Evolutionary conservation across 2,888 invertebrate species (phyloP).

Genomic region (Anthophora plumipes): DNA sequence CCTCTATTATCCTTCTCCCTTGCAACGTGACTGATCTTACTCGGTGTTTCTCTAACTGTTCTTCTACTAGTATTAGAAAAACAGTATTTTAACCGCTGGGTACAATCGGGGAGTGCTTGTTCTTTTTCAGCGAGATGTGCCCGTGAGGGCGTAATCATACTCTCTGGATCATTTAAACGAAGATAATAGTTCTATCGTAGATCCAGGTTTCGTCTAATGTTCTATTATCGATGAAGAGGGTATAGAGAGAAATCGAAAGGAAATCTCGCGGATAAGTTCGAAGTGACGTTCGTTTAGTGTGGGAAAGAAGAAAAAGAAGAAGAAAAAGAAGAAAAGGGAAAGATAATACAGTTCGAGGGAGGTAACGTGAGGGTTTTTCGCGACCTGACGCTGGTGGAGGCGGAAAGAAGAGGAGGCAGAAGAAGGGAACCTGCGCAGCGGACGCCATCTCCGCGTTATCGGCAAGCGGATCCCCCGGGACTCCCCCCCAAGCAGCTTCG

Average conservation of each 20-base stretch:
- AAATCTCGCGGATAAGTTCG: constrained; percentile 6
- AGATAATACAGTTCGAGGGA: no score
- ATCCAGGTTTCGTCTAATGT: neutral
- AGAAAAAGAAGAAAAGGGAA: no score
- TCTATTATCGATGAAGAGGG: constrained; percentile 28
- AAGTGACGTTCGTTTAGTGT: constrained; percentile 44
- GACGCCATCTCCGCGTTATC: constrained; percentile 85
- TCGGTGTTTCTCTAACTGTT: constrained; percentile 5
- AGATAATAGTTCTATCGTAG: constrained; percentile 14
- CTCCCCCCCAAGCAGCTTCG: constrained; percentile 83
- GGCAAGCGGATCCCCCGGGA: constrained; percentile 85
- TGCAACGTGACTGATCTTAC: constrained; percentile 29
- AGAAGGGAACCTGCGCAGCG: constrained; percentile 74
- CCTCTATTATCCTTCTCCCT: neutral
- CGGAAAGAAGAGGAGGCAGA: constrained; percentile 63
- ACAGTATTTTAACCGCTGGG: neutral
- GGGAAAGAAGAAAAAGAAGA: no score
- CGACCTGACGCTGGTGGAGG: constrained; percentile 47
- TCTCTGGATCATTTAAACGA: constrained; percentile 28
- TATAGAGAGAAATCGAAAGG: neutral
- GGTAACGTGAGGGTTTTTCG: constrained; percentile 40
- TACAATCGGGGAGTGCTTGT: constrained; percentile 23
- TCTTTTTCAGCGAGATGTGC: constrained; percentile 57
- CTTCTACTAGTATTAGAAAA: neutral
- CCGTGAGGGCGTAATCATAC: constrained; percentile 60